Percentiles rank a stretch among this genome's conserved stretches.
Evolutionary conservation across 2,113 vertebrate genomes (phyloP).

Genomic region (Rallus limicola): DNA sequence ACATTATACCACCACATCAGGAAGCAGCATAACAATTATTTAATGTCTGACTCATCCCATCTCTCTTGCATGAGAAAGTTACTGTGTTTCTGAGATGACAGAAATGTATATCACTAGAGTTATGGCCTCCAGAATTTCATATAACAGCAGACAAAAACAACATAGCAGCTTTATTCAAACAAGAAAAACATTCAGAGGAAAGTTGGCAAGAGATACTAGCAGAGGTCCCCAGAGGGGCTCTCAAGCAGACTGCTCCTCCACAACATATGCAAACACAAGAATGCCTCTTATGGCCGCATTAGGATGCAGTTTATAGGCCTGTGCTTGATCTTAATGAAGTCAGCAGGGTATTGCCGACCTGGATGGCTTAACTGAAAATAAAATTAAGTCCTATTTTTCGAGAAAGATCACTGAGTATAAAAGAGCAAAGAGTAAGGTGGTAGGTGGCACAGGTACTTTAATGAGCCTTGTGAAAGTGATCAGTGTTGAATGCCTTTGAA

Average conservation of each 20-base stretch:
- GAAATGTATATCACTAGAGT: background rate
- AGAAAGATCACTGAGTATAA: background rate
- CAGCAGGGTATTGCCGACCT: background rate
- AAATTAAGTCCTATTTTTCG: background rate
- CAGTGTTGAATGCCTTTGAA: background rate
- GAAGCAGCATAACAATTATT: background rate
- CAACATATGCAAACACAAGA: background rate
- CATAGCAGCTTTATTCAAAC: background rate
- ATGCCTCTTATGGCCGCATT: background rate
- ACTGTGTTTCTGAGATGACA: background rate
- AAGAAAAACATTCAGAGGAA: conserved; percentile 17
- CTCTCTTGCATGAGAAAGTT: background rate
- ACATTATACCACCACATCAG: background rate
- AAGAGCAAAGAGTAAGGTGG: background rate
- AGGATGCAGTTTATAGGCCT: background rate
- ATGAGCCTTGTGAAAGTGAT: background rate
- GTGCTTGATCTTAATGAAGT: background rate
- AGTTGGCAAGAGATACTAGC: background rate
- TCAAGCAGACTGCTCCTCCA: background rate
- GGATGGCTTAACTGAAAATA: background rate
- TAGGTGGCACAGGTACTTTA: background rate
- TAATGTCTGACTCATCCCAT: background rate
- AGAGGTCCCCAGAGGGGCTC: background rate
- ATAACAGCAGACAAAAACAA: conserved; percentile 8
- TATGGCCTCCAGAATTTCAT: background rate